Percentiles rank a stretch among this genome's conserved stretches.
Evolutionary conservation across 2,888 invertebrate genomes (phyloP).

Genomic region (Melinaea menophilus): DNA sequence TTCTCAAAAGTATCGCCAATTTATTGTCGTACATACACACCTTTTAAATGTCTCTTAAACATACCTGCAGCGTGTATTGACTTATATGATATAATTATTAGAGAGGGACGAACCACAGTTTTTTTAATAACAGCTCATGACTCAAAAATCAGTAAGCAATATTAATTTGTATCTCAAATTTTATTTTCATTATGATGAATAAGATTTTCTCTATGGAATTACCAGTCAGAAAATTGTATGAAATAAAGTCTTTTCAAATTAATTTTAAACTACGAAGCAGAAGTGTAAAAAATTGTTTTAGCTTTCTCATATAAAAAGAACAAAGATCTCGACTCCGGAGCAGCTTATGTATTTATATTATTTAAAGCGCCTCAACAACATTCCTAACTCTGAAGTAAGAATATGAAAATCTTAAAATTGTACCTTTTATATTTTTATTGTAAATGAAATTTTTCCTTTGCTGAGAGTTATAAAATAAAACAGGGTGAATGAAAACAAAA

Average conservation of each 20-base stretch:
- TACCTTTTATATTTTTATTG: slow-evolving; percentile 39
- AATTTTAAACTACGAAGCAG: neutral
- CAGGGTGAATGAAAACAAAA: slow-evolving; percentile 28
- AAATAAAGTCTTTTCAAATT: neutral
- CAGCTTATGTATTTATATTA: slow-evolving; percentile 7
- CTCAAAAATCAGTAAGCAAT: too few species aligned
- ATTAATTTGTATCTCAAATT: too few species aligned
- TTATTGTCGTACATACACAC: too few species aligned
- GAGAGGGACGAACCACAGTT: too few species aligned
- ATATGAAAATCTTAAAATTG: slow-evolving; percentile 38
- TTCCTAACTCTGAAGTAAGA: slow-evolving; percentile 32
- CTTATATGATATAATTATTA: too few species aligned
- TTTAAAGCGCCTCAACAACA: slow-evolving; percentile 26
- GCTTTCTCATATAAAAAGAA: neutral
- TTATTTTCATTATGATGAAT: too few species aligned
- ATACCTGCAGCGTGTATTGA: too few species aligned
- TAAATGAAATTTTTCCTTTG: slow-evolving; percentile 38
- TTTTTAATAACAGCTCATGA: too few species aligned
- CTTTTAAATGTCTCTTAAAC: too few species aligned
- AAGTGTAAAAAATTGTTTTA: neutral
- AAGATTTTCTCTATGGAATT: too few species aligned
- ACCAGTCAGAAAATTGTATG: too few species aligned
- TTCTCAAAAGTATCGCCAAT: too few species aligned
- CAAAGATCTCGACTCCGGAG: neutral
- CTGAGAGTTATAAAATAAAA: slow-evolving; percentile 34